These are phyloP conservation scores for Volucella bombylans DNA, from an alignment of 2,888 invertebrate species.

Conservation along the genomic window DNA sequence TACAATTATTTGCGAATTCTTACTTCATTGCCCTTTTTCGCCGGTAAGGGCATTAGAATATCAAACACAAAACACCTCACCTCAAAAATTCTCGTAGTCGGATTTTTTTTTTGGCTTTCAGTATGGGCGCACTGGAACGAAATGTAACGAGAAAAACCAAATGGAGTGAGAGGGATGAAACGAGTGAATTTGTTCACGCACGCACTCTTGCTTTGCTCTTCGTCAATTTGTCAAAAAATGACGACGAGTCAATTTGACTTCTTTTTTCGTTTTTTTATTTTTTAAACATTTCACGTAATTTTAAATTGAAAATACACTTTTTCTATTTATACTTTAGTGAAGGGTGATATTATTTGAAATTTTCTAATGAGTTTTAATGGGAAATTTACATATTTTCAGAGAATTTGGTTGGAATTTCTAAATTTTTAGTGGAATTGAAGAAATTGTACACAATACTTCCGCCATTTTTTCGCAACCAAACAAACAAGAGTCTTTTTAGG, in stretches of 20 bases:
- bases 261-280: slow-evolving; percentile 21
- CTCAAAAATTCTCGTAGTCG: neutral
- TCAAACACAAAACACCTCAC: slow-evolving; percentile 2
- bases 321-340: neutral
- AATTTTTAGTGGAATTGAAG: slow-evolving; percentile 38
- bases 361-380: neutral
- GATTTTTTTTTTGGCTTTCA: slow-evolving; percentile 12
- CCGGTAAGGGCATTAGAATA: slow-evolving; percentile 41
- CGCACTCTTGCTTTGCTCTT: slow-evolving; percentile 67
- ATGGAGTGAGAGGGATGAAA: slow-evolving; percentile 47
- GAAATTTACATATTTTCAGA: slow-evolving; percentile 30
- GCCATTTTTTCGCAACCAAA: slow-evolving; percentile 73
- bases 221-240: slow-evolving; percentile 67
- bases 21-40: slow-evolving; percentile 49
- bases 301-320: slow-evolving; percentile 12
- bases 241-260: slow-evolving; percentile 61
- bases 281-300: neutral
- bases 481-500: slow-evolving; percentile 65
- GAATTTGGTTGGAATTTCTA: slow-evolving; percentile 15
- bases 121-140: slow-evolving; percentile 26
- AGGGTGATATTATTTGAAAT: neutral
- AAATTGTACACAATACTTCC: slow-evolving; percentile 66
- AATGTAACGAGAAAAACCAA: slow-evolving; percentile 27
- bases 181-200: slow-evolving; percentile 51
- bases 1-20: slow-evolving; percentile 4